phyloP scores from a whole-genome alignment of 2,797 vertebrate genomes.

The Sardinella longiceps region DNA sequence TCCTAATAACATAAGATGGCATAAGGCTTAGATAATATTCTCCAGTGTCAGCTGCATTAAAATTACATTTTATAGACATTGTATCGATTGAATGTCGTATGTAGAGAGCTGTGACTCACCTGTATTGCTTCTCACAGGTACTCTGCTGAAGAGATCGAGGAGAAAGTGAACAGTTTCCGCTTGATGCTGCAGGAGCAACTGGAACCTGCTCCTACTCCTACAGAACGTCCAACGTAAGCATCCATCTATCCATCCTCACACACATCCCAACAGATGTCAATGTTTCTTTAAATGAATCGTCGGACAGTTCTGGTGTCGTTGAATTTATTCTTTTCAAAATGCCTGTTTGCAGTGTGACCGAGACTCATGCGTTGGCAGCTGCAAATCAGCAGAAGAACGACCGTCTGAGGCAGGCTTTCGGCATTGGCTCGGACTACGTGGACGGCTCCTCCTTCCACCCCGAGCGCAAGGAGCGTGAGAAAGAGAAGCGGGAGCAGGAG shows the following conservation, averaged over 20 bases:
- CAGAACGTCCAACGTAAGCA: constrained; percentile 80
- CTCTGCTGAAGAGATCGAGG: constrained; percentile 87
- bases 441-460: constrained; percentile 92
- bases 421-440: constrained; percentile 87
- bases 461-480: constrained; percentile 84
- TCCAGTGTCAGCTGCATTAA: background rate
- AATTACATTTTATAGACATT: background rate
- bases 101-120: constrained; percentile 28
- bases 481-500: constrained; percentile 79
- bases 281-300: background rate
- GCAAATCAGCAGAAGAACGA: constrained; percentile 93
- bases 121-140: constrained; percentile 71
- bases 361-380: constrained; percentile 90
- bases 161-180: constrained; percentile 91
- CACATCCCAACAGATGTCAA: background rate
- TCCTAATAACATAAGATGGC: background rate
- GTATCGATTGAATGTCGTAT: background rate
- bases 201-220: constrained; percentile 72
- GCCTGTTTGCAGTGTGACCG: constrained; percentile 76
- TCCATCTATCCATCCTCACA: background rate
- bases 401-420: constrained; percentile 87
- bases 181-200: constrained; percentile 91
- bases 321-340: background rate
- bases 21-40: background rate
- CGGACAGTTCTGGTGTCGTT: background rate